These are phyloP conservation scores for Datnioides undecimradiatus DNA, from an alignment of 2,113 vertebrate genomes.

Conservation along the genomic window DNA sequence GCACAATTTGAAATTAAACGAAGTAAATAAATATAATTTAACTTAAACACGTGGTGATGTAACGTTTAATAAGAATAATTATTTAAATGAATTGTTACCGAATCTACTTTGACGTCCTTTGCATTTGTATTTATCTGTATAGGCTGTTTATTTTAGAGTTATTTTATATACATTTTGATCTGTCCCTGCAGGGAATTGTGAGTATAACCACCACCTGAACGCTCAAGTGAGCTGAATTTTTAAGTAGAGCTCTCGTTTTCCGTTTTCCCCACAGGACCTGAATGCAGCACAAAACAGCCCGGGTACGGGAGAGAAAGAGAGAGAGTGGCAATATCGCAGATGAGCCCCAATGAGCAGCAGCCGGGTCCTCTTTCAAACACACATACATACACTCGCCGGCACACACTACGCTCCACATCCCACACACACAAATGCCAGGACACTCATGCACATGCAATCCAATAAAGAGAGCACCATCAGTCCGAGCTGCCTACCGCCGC, in stretches of 20 bases:
- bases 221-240: slow-evolving; percentile 36
- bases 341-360: slow-evolving; percentile 67
- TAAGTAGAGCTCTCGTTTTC: slow-evolving; percentile 9
- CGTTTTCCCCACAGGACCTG: slow-evolving; percentile 57
- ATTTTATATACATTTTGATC: background rate
- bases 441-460: slow-evolving; percentile 57
- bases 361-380: slow-evolving; percentile 56
- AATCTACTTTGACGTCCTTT: background rate
- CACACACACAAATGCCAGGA: slow-evolving; percentile 59
- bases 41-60: background rate
- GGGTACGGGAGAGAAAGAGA: slow-evolving; percentile 12
- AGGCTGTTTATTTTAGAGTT: background rate
- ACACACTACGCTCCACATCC: slow-evolving; percentile 36
- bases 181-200: background rate
- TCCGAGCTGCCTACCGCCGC: slow-evolving; percentile 50
- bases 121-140: background rate
- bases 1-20: background rate
- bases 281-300: slow-evolving; percentile 69
- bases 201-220: background rate
- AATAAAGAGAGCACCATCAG: slow-evolving; percentile 52
- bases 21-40: background rate
- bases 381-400: slow-evolving; percentile 34
- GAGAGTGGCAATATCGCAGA: slow-evolving; percentile 52
- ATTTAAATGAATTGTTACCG: background rate
- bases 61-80: background rate